Base-by-base conservation (phyloP, 2,797 vertebrate genomes). In the Jordanella pulchra region DNA sequence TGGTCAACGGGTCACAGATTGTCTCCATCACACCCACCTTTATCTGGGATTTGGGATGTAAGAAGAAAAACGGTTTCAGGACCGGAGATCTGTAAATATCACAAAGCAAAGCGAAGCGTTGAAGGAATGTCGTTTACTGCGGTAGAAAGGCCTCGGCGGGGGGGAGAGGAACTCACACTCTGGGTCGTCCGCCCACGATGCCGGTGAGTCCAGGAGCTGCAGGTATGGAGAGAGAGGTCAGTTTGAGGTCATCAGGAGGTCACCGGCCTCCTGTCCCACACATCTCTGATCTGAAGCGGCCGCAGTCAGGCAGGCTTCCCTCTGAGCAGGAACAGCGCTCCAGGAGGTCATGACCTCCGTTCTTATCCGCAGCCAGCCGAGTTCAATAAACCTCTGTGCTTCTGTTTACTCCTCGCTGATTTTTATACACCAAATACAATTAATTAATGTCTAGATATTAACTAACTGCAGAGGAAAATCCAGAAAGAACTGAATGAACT, bases 1-100 rank as follows among this genome's bases (percentile, higher is more conserved):
- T n/a, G n/a, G n/a, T n/a, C n/a, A n/a, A n/a, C n/a, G n/a, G n/a
- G 1, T 3, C 23, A 12, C 39, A 42, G 39, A 21, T 54, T 6
- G 18, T 65, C 7, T 4, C 23, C 13, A 14, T 10, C 32, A 35
- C 17, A 73, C 79, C 89, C 32, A 97, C 96, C 93, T 95, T 93
- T 69, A 96, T 77, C 65, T 94, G 80, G 73, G 89, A 89, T 82
- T 96, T 95, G 0, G 96, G 94, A 70, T 95, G 93, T 10, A 95
- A 66, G 84, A 96, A 97, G 89, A 96, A 97, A 85, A 96, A 95
- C 0, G 95, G 95, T 82, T 96, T 97, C 77, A 97, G 85, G 73
- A 97, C 93, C 0, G 95, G 95, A 73, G 95, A 96, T 70, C 95
- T 96, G 89, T 15, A 85, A 30, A 45, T 0, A 69, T 39, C 17